Conservation (phyloP, 2,797 vertebrate genomes). For the Myotis daubentonii region DNA sequence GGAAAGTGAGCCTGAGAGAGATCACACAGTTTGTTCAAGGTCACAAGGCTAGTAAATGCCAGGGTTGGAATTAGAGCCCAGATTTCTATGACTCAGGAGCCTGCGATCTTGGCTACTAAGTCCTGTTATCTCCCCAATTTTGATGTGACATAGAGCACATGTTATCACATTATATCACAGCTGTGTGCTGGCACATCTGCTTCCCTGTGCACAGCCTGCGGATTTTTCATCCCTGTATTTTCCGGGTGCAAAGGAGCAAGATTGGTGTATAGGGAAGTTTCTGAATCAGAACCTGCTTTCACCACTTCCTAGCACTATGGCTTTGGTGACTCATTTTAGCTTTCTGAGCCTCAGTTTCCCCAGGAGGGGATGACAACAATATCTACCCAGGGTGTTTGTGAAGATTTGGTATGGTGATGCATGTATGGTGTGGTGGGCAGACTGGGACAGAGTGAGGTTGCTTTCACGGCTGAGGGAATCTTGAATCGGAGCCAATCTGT, state of each 20-base stretch:
- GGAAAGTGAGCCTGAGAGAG: neutral
- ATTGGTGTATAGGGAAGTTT: neutral
- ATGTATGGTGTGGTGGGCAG: neutral
- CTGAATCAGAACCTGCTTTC: neutral
- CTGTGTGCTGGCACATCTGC: neutral
- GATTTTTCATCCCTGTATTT: neutral
- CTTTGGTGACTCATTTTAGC: neutral
- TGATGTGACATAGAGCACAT: neutral
- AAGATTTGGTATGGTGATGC: neutral
- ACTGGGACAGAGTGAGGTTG: neutral
- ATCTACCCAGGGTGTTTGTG: neutral
- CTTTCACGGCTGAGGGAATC: constrained; percentile 6
- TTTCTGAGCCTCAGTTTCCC: neutral
- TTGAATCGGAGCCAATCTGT: constrained; percentile 11
- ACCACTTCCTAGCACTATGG: neutral
- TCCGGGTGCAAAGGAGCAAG: neutral
- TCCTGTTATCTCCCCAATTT: neutral
- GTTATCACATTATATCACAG: neutral
- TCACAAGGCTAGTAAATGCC: neutral
- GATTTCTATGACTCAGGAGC: neutral
- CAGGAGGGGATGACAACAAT: neutral
- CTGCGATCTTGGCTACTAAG: neutral
- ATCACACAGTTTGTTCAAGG: neutral
- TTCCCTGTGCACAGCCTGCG: neutral
- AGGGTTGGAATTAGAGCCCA: neutral